Conservation (phyloP, 2,888 invertebrate species). For the Meandrusa payeni region DNA sequence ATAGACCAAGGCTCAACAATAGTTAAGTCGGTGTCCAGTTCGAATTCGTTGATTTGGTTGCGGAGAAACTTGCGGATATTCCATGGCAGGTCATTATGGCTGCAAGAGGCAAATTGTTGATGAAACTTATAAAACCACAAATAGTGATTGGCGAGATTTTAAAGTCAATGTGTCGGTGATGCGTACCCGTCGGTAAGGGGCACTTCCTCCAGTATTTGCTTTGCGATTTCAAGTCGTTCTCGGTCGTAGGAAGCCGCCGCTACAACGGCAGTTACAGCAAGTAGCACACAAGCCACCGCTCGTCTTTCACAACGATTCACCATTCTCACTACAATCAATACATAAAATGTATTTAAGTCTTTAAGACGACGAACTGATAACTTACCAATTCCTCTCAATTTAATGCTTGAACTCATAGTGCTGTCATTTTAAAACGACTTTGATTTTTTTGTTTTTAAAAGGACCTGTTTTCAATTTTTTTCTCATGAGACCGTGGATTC, state of each 20-base stretch:
- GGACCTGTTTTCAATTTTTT: no score
- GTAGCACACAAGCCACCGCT: conserved; percentile 60
- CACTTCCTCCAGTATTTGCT: conserved; percentile 83
- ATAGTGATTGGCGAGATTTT: no score
- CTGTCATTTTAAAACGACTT: no score
- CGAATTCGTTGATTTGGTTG: conserved; percentile 84
- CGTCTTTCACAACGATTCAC: conserved; percentile 55
- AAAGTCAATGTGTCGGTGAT: no score
- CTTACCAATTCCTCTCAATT: no score
- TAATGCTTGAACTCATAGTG: no score
- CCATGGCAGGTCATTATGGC: conserved; percentile 87
- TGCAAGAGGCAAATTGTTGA: no score
- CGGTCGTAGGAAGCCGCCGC: conserved; percentile 77
- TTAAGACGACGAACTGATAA: no score
- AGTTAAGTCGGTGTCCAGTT: conserved; percentile 81
- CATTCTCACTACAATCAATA: conserved; percentile 64
- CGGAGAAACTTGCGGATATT: conserved; percentile 87
- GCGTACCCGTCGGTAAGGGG: conserved; percentile 84
- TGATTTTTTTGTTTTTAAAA: no score
- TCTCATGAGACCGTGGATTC: no score
- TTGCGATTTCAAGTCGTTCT: conserved; percentile 81
- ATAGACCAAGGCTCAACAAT: conserved; percentile 82
- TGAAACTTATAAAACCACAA: no score
- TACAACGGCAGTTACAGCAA: conserved; percentile 76
- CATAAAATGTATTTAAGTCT: no score